Evolutionary conservation across 2,113 vertebrate species (phyloP).

Genomic region (Zapornia atra): DNA sequence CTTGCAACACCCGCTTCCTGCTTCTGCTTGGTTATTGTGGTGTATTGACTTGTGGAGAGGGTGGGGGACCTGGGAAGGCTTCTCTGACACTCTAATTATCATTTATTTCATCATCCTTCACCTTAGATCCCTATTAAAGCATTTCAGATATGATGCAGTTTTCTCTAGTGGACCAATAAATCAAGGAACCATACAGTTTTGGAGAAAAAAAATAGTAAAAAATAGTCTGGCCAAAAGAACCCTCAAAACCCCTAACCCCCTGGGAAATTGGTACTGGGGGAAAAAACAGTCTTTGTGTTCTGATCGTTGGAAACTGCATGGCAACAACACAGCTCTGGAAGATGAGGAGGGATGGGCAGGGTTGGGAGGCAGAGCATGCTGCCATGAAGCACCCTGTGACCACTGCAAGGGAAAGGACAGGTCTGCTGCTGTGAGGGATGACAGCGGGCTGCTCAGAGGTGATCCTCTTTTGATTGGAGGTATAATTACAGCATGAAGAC

Average conservation of each 20-base stretch:
- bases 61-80: background rate
- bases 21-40: background rate
- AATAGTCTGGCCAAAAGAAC: background rate
- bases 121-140: background rate
- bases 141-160: background rate
- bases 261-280: background rate
- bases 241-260: background rate
- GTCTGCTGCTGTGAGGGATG: background rate
- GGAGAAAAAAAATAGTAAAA: conserved; percentile 7
- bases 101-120: background rate
- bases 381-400: background rate
- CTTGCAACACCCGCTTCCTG: background rate
- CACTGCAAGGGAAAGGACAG: background rate
- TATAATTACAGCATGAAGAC: background rate
- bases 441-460: background rate
- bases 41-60: background rate
- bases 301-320: background rate
- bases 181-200: background rate
- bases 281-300: background rate
- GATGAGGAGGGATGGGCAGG: background rate
- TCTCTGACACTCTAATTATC: conserved; percentile 7
- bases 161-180: conserved; percentile 36
- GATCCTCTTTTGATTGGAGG: background rate
- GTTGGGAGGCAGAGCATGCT: background rate
- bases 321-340: background rate